Conservation (phyloP, 2,113 vertebrate genomes). For the Oreochromis aureus region DNA sequence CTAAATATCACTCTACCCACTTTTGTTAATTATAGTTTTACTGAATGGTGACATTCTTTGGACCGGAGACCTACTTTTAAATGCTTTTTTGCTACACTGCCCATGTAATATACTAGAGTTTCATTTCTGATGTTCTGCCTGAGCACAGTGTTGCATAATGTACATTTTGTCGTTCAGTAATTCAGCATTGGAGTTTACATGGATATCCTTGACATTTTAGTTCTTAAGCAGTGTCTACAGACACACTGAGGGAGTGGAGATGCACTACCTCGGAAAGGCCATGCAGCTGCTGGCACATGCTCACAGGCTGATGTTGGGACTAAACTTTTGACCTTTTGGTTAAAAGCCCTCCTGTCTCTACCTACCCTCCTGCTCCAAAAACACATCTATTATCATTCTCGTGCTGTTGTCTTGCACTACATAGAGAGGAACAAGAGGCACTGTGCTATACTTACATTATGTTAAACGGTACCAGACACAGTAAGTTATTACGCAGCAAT, state of each 20-base stretch:
- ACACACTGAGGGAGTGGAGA: not conserved
- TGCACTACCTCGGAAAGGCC: not conserved
- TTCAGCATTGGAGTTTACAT: not conserved
- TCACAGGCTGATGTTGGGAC: not conserved
- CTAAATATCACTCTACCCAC: not conserved
- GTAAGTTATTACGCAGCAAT: not conserved
- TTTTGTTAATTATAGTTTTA: not conserved
- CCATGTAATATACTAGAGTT: not conserved
- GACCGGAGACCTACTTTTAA: not conserved
- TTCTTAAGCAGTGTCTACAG: not conserved
- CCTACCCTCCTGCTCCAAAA: not conserved
- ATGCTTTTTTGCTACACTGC: not conserved
- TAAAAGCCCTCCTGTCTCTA: not conserved
- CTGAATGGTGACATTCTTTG: not conserved
- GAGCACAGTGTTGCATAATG: not conserved
- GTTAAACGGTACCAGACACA: not conserved
- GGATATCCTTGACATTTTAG: not conserved
- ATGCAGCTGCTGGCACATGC: not conserved
- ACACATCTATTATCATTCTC: not conserved
- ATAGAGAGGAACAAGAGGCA: not conserved
- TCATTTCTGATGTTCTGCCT: not conserved
- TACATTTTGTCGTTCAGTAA: not conserved
- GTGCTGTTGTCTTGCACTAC: not conserved
- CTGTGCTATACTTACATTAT: not conserved
- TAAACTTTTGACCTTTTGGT: not conserved